Base-by-base conservation (phyloP, 2,113 vertebrate species). In the Semnornis frantzii region DNA sequence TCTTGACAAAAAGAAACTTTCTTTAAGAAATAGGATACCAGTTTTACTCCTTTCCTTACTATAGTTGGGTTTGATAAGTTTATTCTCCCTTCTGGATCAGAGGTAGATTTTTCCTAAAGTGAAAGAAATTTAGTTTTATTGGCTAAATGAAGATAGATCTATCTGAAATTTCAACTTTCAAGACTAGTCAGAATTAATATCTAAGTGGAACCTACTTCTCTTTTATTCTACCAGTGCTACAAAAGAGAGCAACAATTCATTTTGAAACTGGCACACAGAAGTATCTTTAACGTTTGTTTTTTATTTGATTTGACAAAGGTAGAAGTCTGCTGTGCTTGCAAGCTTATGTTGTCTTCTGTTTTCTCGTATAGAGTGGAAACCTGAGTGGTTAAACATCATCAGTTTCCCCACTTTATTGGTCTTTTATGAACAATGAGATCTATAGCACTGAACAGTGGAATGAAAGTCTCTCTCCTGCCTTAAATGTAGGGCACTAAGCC, bases 291-390 rank as follows among this genome's bases (percentile, higher is more conserved):
- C 94, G 39, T 96, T 97, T 27, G 44, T 96, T 78, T 96, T 96
- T 96, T 76, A 89, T 80, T 96, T 90, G 66, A 72, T 85, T 96
- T 95, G 85, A 85, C 84, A 96, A 88, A 89, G 73, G 55, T 86
- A 86, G 62, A 66, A 86, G 37, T 52, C 44, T 70, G 37, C 68
- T 89, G 92, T 93, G 31, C 92, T 97, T 96, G 59, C 79, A 95
- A 94, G 59, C 72, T 95, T 46, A 24, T 54, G 55, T 85, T 84
- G 93, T 66, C 62, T 95, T 76, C 68, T 85, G 73, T 78, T 94
- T 96, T 75, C 78, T 93, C 94, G 87, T 66, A 63, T 4, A 14
- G 21, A 85, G 57, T 12, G 28, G 62, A 95, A 94, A 65, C 9
- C 3, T 39, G 63, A 87, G 24, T 69, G 27, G 48, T 91, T 93